Evolutionary conservation across 2,797 vertebrate species (phyloP), one percentile per base, ranked within the genome.

Genomic region (Paratrypauchen microcephalus): DNA sequence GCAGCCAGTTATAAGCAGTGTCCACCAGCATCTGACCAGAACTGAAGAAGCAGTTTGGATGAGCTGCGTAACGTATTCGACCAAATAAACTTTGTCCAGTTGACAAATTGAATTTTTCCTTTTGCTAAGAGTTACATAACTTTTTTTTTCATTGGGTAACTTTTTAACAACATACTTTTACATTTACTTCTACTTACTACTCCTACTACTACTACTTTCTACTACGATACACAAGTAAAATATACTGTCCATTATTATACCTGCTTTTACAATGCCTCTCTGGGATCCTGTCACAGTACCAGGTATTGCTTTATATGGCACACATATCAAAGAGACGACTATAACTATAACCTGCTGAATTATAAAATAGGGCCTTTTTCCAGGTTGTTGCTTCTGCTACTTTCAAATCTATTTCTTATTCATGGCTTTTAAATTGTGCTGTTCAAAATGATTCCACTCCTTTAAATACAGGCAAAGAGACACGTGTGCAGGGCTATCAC

Each of bases 301-400:
- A 64, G 19, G 52, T 8, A 30, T 4, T 58, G 58, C 15, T 3
- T 5, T 71, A 18, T 74, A 68, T 70, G 71, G 32, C 63, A 57
- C 18, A 75, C 13, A 32, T 45, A 75, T 59, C 64, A 16, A 56
- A 61, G 47, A 67, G 36, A 19, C 54, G 1, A 3, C 8, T 0
- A 30, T 76, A 67, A 83, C 60, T 21, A 32, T 61, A 9, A 73
- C 19, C 39, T 45, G 41, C 2, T 87, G 72, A 86, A 85, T 83
- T 66, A 82, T 80, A 77, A 56, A 86, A 79, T 68, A 12, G 50
- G 58, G 18, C 50, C 45, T 70, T 23, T 70, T 73, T 9, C 70
- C 32, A 36, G 70, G 52, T 65, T 23, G 48, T n/a, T 50, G 61
- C n/a, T 30, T 41, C 45, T 13, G 7, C 41, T 50, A 30, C 41